Conservation (phyloP, 2,888 invertebrate genomes). For the Caenorhabditis japonica region DNA sequence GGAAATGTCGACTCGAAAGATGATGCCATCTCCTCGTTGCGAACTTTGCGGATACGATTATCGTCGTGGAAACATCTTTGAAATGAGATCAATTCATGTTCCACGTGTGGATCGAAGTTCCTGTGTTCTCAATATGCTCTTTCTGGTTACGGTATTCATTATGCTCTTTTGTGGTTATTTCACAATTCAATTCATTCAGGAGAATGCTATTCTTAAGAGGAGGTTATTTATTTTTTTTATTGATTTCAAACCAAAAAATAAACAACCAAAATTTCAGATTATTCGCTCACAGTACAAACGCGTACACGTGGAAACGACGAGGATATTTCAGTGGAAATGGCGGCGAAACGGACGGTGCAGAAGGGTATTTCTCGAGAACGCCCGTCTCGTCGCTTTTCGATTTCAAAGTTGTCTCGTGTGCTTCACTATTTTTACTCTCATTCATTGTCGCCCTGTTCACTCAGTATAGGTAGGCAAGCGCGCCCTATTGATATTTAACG, state of each 20-base stretch:
- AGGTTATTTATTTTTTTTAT: conserved; percentile 3
- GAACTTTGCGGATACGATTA: conserved; percentile 81
- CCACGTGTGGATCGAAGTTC: conserved; percentile 46
- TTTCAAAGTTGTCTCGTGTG: conserved; percentile 80
- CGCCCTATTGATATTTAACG: not conserved
- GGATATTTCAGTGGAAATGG: conserved; percentile 41
- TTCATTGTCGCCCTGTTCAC: conserved; percentile 81
- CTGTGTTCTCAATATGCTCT: conserved; percentile 34
- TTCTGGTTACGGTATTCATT: conserved; percentile 38
- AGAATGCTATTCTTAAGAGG: conserved; percentile 42
- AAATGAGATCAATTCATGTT: conserved; percentile 75
- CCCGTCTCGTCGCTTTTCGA: conserved; percentile 76
- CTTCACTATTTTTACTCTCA: conserved; percentile 80
- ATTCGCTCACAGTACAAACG: conserved; percentile 20
- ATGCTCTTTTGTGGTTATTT: conserved; percentile 42
- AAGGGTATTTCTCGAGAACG: conserved; percentile 30
- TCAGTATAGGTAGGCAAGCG: conserved; percentile 73
- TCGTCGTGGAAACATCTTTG: conserved; percentile 80
- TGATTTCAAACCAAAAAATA: not conserved
- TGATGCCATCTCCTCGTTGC: conserved; percentile 80
- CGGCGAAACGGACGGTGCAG: conserved; percentile 15
- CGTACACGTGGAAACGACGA: conserved; percentile 42
- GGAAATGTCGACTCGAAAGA: conserved; percentile 79
- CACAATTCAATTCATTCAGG: conserved; percentile 42
- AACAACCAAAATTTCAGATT: conserved; percentile 5